These are phyloP conservation scores for Psettodes erumei DNA, from an alignment of 2,113 vertebrate species.

Conservation along the genomic window DNA sequence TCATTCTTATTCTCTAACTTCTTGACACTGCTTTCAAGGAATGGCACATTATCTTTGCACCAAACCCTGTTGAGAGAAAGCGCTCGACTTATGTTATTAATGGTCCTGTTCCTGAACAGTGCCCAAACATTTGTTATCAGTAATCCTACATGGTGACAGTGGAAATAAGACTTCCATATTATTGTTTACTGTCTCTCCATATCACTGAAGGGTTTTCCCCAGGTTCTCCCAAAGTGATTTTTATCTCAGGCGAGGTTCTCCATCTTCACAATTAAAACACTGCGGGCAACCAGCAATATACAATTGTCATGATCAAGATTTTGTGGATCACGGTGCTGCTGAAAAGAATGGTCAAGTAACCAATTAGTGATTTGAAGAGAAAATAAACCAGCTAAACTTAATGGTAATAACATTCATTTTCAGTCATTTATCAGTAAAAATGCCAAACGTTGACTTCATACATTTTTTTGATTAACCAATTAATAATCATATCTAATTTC, in stretches of 20 bases:
- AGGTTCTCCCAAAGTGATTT: neutral
- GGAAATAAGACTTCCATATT: slow-evolving; percentile 19
- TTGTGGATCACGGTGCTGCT: neutral
- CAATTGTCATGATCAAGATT: neutral
- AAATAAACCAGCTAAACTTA: neutral
- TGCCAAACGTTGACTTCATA: neutral
- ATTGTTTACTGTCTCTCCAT: slow-evolving; percentile 10
- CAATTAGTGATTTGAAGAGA: neutral
- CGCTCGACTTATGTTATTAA: neutral
- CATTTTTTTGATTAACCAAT: too few species aligned
- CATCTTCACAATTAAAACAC: too few species aligned
- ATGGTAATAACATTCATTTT: neutral
- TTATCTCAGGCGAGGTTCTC: neutral
- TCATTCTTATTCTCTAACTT: neutral
- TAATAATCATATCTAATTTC: too few species aligned
- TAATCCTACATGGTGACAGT: neutral
- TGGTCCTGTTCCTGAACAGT: neutral
- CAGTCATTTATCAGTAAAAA: neutral
- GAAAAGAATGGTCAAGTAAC: neutral
- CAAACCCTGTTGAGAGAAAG: neutral
- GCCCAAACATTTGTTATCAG: neutral
- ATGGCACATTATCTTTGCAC: neutral
- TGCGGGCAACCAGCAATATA: too few species aligned
- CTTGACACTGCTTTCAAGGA: neutral
- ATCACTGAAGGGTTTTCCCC: slow-evolving; percentile 35